phyloP scores from a whole-genome alignment of 2,888 invertebrate genomes.

The Lycia hirtaria region DNA sequence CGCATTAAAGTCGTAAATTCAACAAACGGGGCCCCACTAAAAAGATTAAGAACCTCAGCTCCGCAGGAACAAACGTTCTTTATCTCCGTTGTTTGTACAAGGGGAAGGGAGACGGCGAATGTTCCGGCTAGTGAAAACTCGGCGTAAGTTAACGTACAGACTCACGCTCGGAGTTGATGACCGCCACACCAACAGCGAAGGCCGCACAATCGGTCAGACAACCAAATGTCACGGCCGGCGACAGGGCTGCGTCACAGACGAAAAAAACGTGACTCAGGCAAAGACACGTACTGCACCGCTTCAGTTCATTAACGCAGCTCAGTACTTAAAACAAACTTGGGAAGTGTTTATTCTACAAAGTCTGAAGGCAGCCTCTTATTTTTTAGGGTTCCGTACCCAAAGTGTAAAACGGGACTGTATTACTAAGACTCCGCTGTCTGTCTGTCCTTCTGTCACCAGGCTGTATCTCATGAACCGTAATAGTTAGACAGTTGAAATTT shows the following conservation, averaged over 20 bases:
- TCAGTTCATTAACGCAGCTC: not conserved
- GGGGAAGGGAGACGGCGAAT: conserved; percentile 55
- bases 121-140: conserved; percentile 61
- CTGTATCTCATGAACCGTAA: too few species aligned
- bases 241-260: conserved; percentile 78
- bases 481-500: too few species aligned
- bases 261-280: conserved; percentile 75
- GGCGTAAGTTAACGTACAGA: conserved; percentile 65
- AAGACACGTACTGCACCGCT: conserved; percentile 29
- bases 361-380: too few species aligned
- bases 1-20: conserved; percentile 27
- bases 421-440: too few species aligned
- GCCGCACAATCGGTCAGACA: conserved; percentile 83
- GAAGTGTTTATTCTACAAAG: not conserved
- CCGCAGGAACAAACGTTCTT: conserved; percentile 50
- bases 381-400: too few species aligned
- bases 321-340: not conserved
- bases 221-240: conserved; percentile 80
- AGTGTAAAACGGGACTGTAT: too few species aligned
- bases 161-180: conserved; percentile 78
- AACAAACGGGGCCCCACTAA: conserved; percentile 17
- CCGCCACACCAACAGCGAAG: conserved; percentile 81
- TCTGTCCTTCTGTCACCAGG: too few species aligned
- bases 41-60: conserved; percentile 31
- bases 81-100: conserved; percentile 51